Base-by-base conservation (phyloP, 1,140 invertebrate species). In the Samia ricini region DNA sequence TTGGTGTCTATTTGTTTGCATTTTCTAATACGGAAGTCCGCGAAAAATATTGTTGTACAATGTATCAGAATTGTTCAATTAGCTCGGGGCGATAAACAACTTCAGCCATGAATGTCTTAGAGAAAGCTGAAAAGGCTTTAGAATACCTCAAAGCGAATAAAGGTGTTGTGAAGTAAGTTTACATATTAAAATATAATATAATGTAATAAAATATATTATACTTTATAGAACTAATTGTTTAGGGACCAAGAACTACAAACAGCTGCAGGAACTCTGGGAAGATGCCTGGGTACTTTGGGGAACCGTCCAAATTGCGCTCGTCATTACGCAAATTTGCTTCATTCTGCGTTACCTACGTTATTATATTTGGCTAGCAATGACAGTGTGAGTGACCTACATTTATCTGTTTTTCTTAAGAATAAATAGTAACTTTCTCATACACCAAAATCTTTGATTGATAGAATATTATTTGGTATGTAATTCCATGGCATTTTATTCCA, bases 121-220 rank as follows among this genome's bases (percentile, higher is more conserved):
- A 91, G 56, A 91, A 89, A 66, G 87, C 89, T n/a, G 87, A 91
- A 60, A 91, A 91, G 62, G 81, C 86, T 1, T 74, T 91, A n/a
- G 88, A 91, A 69, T 89, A 79, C 69, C 72, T 91, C 22, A 90
- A 87, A 81, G 77, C 76, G 52, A 72, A 72, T 56, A 83, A 91
- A 66, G 78, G 79, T 66, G 73, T 76, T 51, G 69, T 74, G 22
- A 91, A 90, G 90, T 91, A 71, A 77, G 81, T 83, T 67, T 61
- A 42, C 26, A 64, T 61, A 64, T 56, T 70, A n/a, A n/a, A n/a
- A n/a, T n/a, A n/a, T n/a, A n/a, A n/a, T n/a, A n/a, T n/a, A n/a
- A n/a, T n/a, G n/a, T n/a, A n/a, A n/a, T n/a, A n/a, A n/a, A n/a
- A n/a, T n/a, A n/a, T n/a, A n/a, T n/a, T n/a, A n/a, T n/a, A n/a